Evolutionary conservation across 2,113 vertebrate genomes (phyloP), one percentile per base, ranked within the genome.

Genomic region (Motacilla tschutschensis): DNA sequence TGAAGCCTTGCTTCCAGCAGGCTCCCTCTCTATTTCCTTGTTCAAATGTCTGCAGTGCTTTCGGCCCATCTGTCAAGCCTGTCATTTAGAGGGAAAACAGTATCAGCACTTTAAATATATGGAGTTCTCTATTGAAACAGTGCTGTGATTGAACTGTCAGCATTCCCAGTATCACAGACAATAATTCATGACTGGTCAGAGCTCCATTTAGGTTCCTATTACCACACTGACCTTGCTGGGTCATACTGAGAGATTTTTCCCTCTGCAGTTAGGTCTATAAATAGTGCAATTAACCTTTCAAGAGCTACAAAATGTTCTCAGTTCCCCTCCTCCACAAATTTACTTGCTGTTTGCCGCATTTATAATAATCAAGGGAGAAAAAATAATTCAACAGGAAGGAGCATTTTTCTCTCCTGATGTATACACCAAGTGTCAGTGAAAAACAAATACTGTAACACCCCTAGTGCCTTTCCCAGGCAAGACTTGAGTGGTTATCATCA

Each of bases 21-120:
- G 96, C 96, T 97, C 95, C 96, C 95, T 97, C 97, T 97, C 96
- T 95, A 97, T 97, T 97, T 98, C 97, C 97, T 97, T 97, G 97
- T 98, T 98, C 96, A 97, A 97, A 97, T 57, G 96, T 97, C 97
- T 98, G 96, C 95, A 83, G 95, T 96, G 96, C 97, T 97, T 97
- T 98, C 85, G 77, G 96, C 96, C 97, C 97, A 98, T 98, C 97
- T 98, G 96, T 98, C 97, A 98, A 93, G 95, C 72, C 96, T 98
- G 97, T 98, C 97, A 97, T 97, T 98, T 97, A 96, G 97, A 98
- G 97, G 96, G 95, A 98, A 98, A 98, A 98, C 97, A 98, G 97
- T 97, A 98, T 98, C 97, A 97, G 96, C 80, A 75, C 97, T 97
- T 98, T 97, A 97, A 97, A 97, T 98, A 97, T 97, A 98, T 96